Conservation (phyloP, 1,140 invertebrate genomes). For the Andricus grossulariae region DNA sequence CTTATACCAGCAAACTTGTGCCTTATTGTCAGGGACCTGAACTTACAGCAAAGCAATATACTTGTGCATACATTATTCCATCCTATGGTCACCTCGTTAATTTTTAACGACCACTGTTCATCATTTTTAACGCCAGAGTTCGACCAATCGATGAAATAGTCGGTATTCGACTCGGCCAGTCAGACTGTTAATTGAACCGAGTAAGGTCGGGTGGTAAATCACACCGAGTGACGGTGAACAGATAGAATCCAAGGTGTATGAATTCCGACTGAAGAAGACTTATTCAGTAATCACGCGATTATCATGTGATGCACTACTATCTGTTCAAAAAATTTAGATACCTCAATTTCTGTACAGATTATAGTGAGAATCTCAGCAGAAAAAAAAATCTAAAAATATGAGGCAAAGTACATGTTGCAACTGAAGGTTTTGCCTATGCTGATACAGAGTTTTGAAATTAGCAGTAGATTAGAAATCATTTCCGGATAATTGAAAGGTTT, state of each 20-base stretch:
- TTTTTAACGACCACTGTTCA: constrained; percentile 18
- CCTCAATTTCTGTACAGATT: too few species aligned
- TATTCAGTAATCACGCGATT: neutral
- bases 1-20: neutral
- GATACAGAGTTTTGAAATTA: neutral
- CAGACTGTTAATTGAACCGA: constrained; percentile 10
- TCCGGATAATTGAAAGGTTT: too few species aligned
- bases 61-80: constrained; percentile 9
- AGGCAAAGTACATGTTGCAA: too few species aligned
- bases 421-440: too few species aligned
- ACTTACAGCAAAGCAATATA: constrained; percentile 2
- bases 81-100: constrained; percentile 5
- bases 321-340: too few species aligned
- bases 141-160: constrained; percentile 26
- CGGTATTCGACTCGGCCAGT: neutral
- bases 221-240: neutral
- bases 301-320: neutral
- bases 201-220: constrained; percentile 22
- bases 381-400: too few species aligned
- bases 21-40: neutral
- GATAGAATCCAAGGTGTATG: constrained; percentile 12
- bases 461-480: neutral
- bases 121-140: constrained; percentile 22
- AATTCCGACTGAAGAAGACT: constrained; percentile 9
- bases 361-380: too few species aligned